Percentiles rank a stretch among this genome's conserved stretches.
phyloP scores from a whole-genome alignment of 2,113 vertebrate species.

The Heterocephalus glaber region DNA sequence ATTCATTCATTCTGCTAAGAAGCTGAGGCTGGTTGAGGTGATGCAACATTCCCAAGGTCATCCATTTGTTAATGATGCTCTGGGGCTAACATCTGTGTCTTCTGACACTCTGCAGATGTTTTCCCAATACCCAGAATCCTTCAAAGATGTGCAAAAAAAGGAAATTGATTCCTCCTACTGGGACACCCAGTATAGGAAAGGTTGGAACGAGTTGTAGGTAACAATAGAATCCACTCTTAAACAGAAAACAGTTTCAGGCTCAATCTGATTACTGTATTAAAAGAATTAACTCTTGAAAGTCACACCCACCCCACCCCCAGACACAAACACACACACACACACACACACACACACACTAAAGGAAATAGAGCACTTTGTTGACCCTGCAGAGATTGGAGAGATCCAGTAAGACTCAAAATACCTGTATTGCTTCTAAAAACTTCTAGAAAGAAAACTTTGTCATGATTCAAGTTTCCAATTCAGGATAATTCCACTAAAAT shows the following conservation, averaged over 20 bases:
- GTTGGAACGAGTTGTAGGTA: neutral
- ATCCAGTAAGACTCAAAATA: neutral
- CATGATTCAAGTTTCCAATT: neutral
- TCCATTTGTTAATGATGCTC: neutral
- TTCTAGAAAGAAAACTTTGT: slow-evolving; percentile 38
- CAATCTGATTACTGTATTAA: neutral
- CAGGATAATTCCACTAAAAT: slow-evolving; percentile 28
- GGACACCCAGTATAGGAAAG: neutral
- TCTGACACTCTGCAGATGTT: neutral
- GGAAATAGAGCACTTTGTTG: neutral
- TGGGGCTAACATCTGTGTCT: neutral
- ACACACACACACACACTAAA: neutral
- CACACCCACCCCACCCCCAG: neutral
- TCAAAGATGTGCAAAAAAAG: neutral
- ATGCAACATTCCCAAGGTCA: neutral
- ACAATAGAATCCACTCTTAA: neutral
- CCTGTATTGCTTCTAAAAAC: neutral
- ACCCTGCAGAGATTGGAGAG: neutral
- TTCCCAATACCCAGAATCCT: neutral
- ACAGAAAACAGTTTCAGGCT: neutral
- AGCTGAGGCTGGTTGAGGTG: neutral
- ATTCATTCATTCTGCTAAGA: neutral
- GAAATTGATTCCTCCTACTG: neutral
- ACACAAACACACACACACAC: neutral
- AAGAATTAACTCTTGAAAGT: neutral